These are phyloP conservation scores for Hydroisotoma schaefferi DNA, from an alignment of 2,888 invertebrate genomes.

Conservation along the genomic window DNA sequence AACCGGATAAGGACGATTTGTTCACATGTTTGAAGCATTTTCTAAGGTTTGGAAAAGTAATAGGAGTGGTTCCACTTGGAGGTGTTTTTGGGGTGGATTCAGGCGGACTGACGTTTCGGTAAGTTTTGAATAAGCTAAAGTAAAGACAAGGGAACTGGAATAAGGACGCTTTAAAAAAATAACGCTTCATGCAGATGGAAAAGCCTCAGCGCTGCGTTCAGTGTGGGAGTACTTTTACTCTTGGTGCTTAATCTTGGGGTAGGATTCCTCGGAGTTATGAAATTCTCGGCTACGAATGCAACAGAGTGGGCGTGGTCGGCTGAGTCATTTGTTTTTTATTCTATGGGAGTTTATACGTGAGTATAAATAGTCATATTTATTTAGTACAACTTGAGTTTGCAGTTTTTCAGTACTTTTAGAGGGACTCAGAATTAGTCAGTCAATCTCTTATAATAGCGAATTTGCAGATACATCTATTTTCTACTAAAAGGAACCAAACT, in stretches of 20 bases:
- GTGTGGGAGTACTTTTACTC: background rate
- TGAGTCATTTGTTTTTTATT: slow-evolving; percentile 1
- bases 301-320: slow-evolving; percentile 10
- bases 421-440: background rate
- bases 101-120: slow-evolving; percentile 15
- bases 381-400: background rate
- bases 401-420: background rate
- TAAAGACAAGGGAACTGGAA: background rate
- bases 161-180: background rate
- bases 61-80: slow-evolving; percentile 38
- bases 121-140: background rate
- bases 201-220: background rate
- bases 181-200: background rate
- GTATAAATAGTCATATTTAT: background rate
- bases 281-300: background rate
- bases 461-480: slow-evolving; percentile 3
- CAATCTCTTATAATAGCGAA: background rate
- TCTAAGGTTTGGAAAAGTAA: slow-evolving; percentile 36
- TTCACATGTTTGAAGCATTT: slow-evolving; percentile 23
- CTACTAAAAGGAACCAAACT: background rate
- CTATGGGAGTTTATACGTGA: slow-evolving; percentile 14
- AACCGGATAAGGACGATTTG: slow-evolving; percentile 22
- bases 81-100: slow-evolving; percentile 32
- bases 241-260: background rate
- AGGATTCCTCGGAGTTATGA: background rate